Conservation (phyloP, 2,888 invertebrate genomes). For the Drosophila bunnanda region DNA sequence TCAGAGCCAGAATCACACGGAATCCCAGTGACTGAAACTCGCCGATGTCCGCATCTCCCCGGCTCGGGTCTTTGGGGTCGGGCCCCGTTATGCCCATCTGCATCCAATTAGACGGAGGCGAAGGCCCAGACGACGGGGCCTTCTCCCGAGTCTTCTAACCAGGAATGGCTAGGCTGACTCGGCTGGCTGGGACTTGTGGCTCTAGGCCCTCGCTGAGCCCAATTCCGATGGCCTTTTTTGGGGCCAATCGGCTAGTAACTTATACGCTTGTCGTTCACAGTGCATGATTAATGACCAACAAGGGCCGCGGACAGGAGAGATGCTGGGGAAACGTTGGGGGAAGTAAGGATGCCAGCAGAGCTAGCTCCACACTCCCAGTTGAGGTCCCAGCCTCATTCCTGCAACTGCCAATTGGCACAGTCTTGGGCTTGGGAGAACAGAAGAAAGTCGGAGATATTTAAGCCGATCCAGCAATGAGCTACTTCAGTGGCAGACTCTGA, state of each 20-base stretch:
- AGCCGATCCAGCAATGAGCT: conserved; percentile 73
- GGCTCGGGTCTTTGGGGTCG: conserved; percentile 38
- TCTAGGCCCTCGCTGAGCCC: conserved; percentile 50
- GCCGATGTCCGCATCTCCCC: conserved; percentile 20
- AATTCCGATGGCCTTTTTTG: conserved; percentile 78
- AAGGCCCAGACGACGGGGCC: conserved; percentile 46
- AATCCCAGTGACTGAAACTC: conserved; percentile 14
- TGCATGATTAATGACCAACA: conserved; percentile 83
- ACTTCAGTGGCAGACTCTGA: conserved; percentile 58
- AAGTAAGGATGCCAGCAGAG: conserved; percentile 37
- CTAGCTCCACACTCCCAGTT: conserved; percentile 35
- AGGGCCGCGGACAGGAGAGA: conserved; percentile 76
- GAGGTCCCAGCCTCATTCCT: conserved; percentile 16
- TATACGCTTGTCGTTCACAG: conserved; percentile 79
- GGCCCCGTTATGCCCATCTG: conserved; percentile 66
- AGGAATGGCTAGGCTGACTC: neutral
- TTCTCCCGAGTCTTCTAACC: conserved; percentile 47
- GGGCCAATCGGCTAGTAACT: conserved; percentile 76
- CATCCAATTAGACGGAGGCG: conserved; percentile 78
- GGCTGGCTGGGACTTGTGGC: conserved; percentile 45
- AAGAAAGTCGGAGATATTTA: conserved; percentile 59
- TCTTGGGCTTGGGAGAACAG: conserved; percentile 31
- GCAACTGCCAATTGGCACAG: conserved; percentile 59
- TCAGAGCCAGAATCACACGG: conserved; percentile 26
- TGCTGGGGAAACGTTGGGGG: conserved; percentile 41